Evolutionary conservation across 2,113 vertebrate genomes (phyloP).

Genomic region (Crotalus viridis): DNA sequence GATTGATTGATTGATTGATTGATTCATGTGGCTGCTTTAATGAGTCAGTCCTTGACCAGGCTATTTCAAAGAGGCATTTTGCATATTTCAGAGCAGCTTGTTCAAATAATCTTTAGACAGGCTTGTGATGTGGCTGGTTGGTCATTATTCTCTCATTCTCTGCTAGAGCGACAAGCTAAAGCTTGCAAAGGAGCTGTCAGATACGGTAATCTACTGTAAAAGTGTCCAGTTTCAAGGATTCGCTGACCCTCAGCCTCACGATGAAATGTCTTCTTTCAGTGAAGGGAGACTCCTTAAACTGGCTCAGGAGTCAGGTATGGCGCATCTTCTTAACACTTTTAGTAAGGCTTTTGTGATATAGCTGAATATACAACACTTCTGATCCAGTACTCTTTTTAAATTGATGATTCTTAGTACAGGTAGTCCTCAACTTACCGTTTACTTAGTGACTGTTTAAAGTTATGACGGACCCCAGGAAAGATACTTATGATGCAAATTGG

Average conservation of each 20-base stretch:
- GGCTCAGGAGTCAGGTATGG: constrained; percentile 81
- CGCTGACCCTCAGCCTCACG: constrained; percentile 79
- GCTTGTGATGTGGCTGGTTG: not conserved
- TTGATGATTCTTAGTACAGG: not conserved
- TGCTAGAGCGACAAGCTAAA: constrained; percentile 83
- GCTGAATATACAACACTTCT: not conserved
- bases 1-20: not conserved
- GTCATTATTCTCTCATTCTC: constrained; percentile 21
- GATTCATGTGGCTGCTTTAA: not conserved
- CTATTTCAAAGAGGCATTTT: not conserved
- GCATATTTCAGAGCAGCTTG: not conserved
- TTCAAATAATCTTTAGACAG: not conserved
- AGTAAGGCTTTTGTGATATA: not conserved
- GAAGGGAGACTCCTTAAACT: constrained; percentile 85
- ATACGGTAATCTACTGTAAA: constrained; percentile 92
- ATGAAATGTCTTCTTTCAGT: constrained; percentile 89
- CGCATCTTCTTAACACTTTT: not conserved
- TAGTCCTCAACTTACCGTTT: not conserved
- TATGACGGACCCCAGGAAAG: not conserved
- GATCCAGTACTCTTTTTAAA: not conserved
- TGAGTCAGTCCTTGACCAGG: not conserved
- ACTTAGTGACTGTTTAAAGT: not conserved
- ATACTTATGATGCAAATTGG: not conserved
- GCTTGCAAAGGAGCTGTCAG: constrained; percentile 86
- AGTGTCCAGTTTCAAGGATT: constrained; percentile 91